Base-by-base conservation (phyloP, 2,113 vertebrate species). In the Pteropus alecto region DNA sequence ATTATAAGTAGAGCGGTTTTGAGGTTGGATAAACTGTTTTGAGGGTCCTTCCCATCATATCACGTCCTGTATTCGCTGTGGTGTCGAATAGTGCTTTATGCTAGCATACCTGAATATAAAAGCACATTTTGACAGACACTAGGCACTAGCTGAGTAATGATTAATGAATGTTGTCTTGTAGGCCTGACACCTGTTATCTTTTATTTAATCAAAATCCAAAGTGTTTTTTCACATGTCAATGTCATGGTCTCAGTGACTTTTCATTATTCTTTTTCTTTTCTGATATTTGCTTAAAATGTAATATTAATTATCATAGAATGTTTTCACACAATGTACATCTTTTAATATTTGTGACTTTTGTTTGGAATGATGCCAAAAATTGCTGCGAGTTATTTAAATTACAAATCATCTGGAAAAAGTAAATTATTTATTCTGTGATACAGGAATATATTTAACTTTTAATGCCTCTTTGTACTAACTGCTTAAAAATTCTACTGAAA, bases 191-290 rank as follows among this genome's bases (percentile, higher is more conserved):
- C 48, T 94, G 26, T 92, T 98, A 68, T 26, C 56, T 96, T 86
- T 97, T 97, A 70, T 96, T 97, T 95, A 97, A 93, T 97, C 63
- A 96, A 82, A 97, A 97, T 87, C 33, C 10, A 74, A 91, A 77
- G 46, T 95, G 18, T 21, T 94, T 71, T 93, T 90, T 93, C 63
- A 56, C 74, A 60, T 88, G 1, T 16, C 84, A 95, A 21, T 97
- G 35, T 94, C 61, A 28, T 70, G n/a, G 82, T 63, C 81, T 77
- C 76, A 82, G 7, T 97, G 86, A 94, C 51, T 96, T 95, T 97
- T 96, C 0, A 14, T 46, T 97, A 15, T 93, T 60, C 43, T 43
- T 95, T 98, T 97, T 97, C 48, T 85, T 46, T 79, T 93, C 94
- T 84, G 41, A 18, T 68, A 87, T 87, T 90, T 81, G 35, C 46